Evolutionary conservation across 2,888 invertebrate species (phyloP), one percentile per base, ranked within the genome.

Genomic region (Scaeva pyrastri): DNA sequence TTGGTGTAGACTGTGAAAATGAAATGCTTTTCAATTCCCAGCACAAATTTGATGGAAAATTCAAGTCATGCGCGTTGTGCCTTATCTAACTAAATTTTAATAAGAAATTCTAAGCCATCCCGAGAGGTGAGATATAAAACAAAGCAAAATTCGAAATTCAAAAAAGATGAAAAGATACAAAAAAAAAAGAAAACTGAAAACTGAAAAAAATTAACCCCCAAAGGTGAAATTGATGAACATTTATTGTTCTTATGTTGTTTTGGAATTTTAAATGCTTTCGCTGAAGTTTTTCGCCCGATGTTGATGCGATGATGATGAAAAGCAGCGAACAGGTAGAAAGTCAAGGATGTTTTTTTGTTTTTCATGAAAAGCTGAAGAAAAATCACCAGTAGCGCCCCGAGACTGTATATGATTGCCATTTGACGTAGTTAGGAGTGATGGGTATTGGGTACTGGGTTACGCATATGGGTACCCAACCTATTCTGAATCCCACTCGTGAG

Each of bases 181-280:
- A 52, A 52, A 14, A 12, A 6, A 23, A 50, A 2, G 2, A 21
- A 50, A 50, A 66, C 52, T 26, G 23, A 11, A 14, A 21, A 43
- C 8, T 8, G 2, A 55, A 55, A 36, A 23, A 45, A 75, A 21
- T 64, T 64, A 60, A 58, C 76, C 73, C 74, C 64, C 36, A 64
- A 55, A 58, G 58, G 52, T 43, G 43, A 31, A 60, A 60, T 60
- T 71, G 43, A 70, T 70, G 74, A 52, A 83, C 78, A 74, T 78
- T 70, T 64, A 78, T 73, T 78, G 74, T 74, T 83, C 64, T 71
- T 48, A 50, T 74, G 56, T 74, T 78, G 73, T 78, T 78, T 83
- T 64, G 55, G 72, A 73, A 77, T 83, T 62, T 84, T 78, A 50
- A 84, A 79, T 84, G 23, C 72, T 58, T 66, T 52, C 31, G 43